These are phyloP conservation scores for Leptopilina syphax DNA, from an alignment of 2,888 invertebrate species.

Conservation along the genomic window DNA sequence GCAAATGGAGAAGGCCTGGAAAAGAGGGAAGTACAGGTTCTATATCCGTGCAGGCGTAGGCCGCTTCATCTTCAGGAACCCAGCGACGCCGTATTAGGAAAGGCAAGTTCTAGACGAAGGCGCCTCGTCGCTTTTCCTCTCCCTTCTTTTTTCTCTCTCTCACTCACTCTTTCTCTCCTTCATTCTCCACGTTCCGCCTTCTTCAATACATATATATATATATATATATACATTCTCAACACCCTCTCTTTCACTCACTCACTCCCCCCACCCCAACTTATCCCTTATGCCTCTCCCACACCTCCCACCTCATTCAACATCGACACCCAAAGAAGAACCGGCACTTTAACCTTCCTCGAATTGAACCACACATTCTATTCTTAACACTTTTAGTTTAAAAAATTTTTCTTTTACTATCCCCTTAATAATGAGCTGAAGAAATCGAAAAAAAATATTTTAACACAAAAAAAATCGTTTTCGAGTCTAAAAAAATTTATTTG, in stretches of 20 bases:
- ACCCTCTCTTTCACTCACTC: slow-evolving; percentile 39
- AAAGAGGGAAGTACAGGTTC: slow-evolving; percentile 57
- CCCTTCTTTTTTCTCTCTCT: slow-evolving; percentile 41
- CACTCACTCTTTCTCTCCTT: slow-evolving; percentile 47
- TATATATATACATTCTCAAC: background rate
- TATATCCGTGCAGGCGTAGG: slow-evolving; percentile 71
- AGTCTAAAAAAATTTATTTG: no score
- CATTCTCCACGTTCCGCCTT: slow-evolving; percentile 50
- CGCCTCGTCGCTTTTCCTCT: slow-evolving; percentile 77
- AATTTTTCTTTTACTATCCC: no score
- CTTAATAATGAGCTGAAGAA: no score
- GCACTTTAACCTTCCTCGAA: slow-evolving; percentile 9
- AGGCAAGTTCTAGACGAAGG: slow-evolving; percentile 74
- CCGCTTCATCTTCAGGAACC: slow-evolving; percentile 58
- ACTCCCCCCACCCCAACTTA: background rate
- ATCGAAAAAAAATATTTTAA: no score
- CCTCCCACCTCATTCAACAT: background rate
- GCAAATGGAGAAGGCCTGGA: slow-evolving; percentile 52
- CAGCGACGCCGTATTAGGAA: slow-evolving; percentile 75
- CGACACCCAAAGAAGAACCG: background rate
- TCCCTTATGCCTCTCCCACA: background rate
- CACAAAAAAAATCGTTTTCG: no score
- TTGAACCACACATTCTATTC: background rate
- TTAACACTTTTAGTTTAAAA: no score
- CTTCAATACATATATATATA: slow-evolving; percentile 18